Conservation (phyloP, 2,113 vertebrate species). For the Lipophrys pholis region DNA sequence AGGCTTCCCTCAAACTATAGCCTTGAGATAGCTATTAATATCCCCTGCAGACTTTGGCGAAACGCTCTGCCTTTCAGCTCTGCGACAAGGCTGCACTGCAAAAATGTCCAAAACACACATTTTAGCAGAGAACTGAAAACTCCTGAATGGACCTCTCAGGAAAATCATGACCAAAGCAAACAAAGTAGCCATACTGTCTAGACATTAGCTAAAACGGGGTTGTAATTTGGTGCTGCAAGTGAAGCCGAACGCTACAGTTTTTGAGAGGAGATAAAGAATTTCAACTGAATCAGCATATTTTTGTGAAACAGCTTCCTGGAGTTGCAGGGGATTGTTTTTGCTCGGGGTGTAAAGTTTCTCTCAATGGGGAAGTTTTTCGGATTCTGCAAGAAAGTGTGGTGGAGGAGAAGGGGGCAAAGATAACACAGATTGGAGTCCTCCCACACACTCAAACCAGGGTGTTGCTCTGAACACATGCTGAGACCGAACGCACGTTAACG, state of each 20-base stretch:
- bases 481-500: slow-evolving; percentile 12
- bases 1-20: slow-evolving; percentile 84
- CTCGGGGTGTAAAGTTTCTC: slow-evolving; percentile 20
- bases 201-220: slow-evolving; percentile 46
- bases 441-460: slow-evolving; percentile 53
- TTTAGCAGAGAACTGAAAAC: slow-evolving; percentile 46
- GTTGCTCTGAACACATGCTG: slow-evolving; percentile 59
- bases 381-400: slow-evolving; percentile 43
- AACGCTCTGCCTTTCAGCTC: slow-evolving; percentile 61
- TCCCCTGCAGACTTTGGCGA: slow-evolving; percentile 78
- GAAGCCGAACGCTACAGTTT: slow-evolving; percentile 26
- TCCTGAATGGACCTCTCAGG: slow-evolving; percentile 23
- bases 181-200: slow-evolving; percentile 38
- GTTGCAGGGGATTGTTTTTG: slow-evolving; percentile 40
- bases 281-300: slow-evolving; percentile 15
- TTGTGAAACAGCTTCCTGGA: slow-evolving; percentile 42
- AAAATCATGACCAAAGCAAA: slow-evolving; percentile 26
- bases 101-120: slow-evolving; percentile 37
- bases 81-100: slow-evolving; percentile 40
- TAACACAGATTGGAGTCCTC: slow-evolving; percentile 50
- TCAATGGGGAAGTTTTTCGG: slow-evolving; percentile 25
- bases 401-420: slow-evolving; percentile 29
- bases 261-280: slow-evolving; percentile 20
- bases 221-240: slow-evolving; percentile 23
- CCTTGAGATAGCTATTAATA: slow-evolving; percentile 83